A percentile compares a stretch with the other conserved stretches of the same genome.
Evolutionary conservation across 1,140 invertebrate genomes (phyloP).

Genomic region (Drosophila neocordata): DNA sequence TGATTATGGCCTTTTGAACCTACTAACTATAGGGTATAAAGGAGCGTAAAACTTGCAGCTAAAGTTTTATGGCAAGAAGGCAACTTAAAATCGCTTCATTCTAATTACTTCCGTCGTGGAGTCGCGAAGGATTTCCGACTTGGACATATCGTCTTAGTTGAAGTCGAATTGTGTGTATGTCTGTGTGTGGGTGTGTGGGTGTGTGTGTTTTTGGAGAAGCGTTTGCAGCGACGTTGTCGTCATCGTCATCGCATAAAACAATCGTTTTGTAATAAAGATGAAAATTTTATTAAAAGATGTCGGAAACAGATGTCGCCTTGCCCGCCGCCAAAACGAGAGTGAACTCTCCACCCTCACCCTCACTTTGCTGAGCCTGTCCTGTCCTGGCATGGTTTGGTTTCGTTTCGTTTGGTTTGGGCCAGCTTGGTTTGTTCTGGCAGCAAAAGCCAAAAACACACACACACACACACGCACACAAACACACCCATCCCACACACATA

Average conservation of each 20-base stretch:
- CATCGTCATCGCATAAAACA: constrained; percentile 73
- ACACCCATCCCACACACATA: constrained; percentile 43
- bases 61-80: constrained; percentile 28
- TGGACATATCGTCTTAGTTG: constrained; percentile 61
- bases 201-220: not conserved
- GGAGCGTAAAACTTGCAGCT: constrained; percentile 27
- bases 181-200: not conserved
- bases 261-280: constrained; percentile 83
- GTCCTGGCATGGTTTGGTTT: not conserved
- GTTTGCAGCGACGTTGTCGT: constrained; percentile 17
- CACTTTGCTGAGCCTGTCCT: not conserved
- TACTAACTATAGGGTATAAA: not conserved
- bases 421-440: constrained; percentile 24
- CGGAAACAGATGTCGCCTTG: constrained; percentile 81
- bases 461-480: not conserved
- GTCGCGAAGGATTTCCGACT: constrained; percentile 66
- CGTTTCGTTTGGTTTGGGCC: not conserved
- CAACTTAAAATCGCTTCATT: constrained; percentile 80
- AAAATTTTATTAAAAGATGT: constrained; percentile 83
- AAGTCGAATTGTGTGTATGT: constrained; percentile 25
- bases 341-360: constrained; percentile 39
- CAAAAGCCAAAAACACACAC: constrained; percentile 34
- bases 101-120: constrained; percentile 74
- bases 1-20: not conserved
- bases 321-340: constrained; percentile 39